phyloP scores from a whole-genome alignment of 2,888 invertebrate genomes.

The Smittia sp. region DNA sequence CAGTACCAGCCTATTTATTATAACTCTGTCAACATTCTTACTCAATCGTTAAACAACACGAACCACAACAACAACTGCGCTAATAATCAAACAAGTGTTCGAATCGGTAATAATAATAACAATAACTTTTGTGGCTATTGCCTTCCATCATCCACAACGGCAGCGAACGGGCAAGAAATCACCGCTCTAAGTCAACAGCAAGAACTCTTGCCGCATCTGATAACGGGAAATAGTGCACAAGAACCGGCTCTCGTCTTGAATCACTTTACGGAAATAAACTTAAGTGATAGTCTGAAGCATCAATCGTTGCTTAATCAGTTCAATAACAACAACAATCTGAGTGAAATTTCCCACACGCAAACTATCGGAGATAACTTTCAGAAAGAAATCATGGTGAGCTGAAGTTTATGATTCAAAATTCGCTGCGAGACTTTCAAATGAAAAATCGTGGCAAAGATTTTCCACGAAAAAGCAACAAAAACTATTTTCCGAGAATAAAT shows the following conservation, averaged over 20 bases:
- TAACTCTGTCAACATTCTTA: constrained; percentile 38
- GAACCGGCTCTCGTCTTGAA: constrained; percentile 46
- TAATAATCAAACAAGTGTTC: constrained; percentile 33
- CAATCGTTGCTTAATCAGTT: constrained; percentile 26
- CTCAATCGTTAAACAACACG: constrained; percentile 37
- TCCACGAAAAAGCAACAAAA: background rate
- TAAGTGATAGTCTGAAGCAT: constrained; percentile 44
- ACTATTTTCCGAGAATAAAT: constrained; percentile 14
- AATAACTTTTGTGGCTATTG: constrained; percentile 40
- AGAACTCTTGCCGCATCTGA: constrained; percentile 21
- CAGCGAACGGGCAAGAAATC: constrained; percentile 8
- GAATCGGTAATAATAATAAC: constrained; percentile 25
- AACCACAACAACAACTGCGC: constrained; percentile 34
- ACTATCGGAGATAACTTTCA: constrained; percentile 35
- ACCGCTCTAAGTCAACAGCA: constrained; percentile 1
- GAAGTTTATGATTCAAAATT: background rate
- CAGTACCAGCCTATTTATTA: constrained; percentile 37
- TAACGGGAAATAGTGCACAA: constrained; percentile 33
- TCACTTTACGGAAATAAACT: constrained; percentile 47
- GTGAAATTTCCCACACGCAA: constrained; percentile 5
- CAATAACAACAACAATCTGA: constrained; percentile 32
- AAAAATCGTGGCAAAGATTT: background rate
- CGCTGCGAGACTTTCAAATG: too few relatives aligned
- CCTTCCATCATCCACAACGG: constrained; percentile 14
- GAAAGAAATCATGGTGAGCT: constrained; percentile 38